A percentile compares a stretch with the other conserved stretches of the same genome.
Evolutionary conservation across 2,113 vertebrate species (phyloP).

Genomic region (Tachysurus fulvidraco): DNA sequence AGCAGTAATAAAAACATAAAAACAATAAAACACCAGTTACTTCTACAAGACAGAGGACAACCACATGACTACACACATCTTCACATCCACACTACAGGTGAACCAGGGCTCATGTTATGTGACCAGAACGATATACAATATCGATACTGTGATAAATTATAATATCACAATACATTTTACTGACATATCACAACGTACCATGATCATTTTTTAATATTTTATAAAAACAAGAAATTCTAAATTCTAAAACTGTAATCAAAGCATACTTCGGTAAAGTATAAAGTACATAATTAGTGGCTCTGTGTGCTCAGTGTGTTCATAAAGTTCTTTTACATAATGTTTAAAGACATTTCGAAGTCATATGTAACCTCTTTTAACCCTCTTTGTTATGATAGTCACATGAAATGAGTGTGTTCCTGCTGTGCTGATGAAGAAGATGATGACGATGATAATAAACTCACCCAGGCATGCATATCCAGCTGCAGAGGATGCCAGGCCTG

Average conservation of each 20-base stretch:
- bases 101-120: neutral
- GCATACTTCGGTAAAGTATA: neutral
- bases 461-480: slow-evolving; percentile 93
- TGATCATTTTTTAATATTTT: too few relatives aligned
- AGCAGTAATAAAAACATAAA: too few relatives aligned
- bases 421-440: neutral
- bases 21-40: too few relatives aligned
- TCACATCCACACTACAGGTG: neutral
- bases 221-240: too few relatives aligned
- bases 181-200: too few relatives aligned
- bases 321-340: neutral
- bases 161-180: neutral
- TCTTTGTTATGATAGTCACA: neutral
- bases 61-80: neutral
- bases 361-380: neutral
- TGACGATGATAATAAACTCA: slow-evolving; percentile 59
- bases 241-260: neutral
- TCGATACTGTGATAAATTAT: neutral
- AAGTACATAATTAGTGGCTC: neutral
- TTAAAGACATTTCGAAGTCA: neutral
- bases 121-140: neutral
- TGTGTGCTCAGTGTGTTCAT: too few relatives aligned
- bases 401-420: neutral
- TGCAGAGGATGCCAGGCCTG: slow-evolving; percentile 90
- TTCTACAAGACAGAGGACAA: too few relatives aligned